Base-by-base conservation (phyloP, 2,888 invertebrate species). In the Aphrophora alni region DNA sequence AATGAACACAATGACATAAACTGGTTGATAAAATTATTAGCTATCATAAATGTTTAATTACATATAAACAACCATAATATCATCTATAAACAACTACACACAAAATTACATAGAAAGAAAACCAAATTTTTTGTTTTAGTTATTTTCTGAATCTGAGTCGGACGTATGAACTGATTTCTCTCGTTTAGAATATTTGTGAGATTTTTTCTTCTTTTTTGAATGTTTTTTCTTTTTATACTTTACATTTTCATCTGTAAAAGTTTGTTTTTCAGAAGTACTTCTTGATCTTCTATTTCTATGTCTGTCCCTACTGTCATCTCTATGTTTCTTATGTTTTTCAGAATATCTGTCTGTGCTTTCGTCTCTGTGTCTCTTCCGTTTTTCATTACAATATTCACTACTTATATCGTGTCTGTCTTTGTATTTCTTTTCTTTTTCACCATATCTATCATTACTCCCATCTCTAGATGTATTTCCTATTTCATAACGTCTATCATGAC, bases 171-270 rank as follows among this genome's bases (percentile, higher is more conserved):
- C 17, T 59, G 10, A 59, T 21, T 69, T 44, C 38, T 71, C 77
- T 38, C 44, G 26, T 71, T 38, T 77, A 14, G 17, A 27, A 68
- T 38, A 24, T 2, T 27, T 75, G 26, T 75, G 17, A 26, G 38
- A n/a, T 69, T 21, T 69, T 69, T 77, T 73, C n/a, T 44, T 68
- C 73, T 69, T 81, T 59, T 77, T 73, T 4, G 77, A 80, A 77
- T 14, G 38, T 70, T 69, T 81, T 69, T 10, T 77, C 68, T 44
- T 74, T 12, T 69, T 74, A 70, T 81, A 77, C 69, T 81, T 24
- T 7, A 70, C 75, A 25, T 70, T 26, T 51, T 81, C 71, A 28
- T 17, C 17, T n/a, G 25, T 25, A 70, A 12, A 12, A 26, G 14
- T n/a, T 28, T 38, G 44, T 44, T 10, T 44, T 44, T 44, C 59